phyloP scores from a whole-genome alignment of 1,140 invertebrate species.

The Neelides sp. region DNA sequence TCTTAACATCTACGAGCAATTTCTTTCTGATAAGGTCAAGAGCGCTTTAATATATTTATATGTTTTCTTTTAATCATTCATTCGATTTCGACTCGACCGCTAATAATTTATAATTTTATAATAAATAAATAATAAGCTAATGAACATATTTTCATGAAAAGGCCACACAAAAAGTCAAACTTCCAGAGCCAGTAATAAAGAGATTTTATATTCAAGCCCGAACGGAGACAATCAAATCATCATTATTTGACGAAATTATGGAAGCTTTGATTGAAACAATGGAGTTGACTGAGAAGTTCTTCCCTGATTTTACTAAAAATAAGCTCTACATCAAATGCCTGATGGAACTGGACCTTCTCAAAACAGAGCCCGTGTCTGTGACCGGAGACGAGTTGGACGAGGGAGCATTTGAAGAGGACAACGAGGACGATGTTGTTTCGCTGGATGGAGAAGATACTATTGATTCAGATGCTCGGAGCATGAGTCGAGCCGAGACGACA shows the following conservation, averaged over 20 bases:
- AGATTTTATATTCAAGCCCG: conserved; percentile 51
- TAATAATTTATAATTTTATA: conserved; percentile 1
- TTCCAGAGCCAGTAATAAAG: conserved; percentile 53
- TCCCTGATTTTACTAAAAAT: conserved; percentile 55
- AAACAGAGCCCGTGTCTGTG: conserved; percentile 35
- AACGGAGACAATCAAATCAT: conserved; percentile 42
- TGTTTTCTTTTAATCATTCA: not conserved
- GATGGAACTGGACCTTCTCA: conserved; percentile 59
- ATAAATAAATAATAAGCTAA: too few relatives aligned
- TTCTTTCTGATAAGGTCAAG: conserved; percentile 59
- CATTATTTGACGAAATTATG: conserved; percentile 71
- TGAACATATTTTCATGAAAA: too few relatives aligned
- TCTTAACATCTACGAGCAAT: conserved; percentile 66
- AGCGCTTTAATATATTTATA: conserved; percentile 1
- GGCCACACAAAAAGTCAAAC: conserved; percentile 49
- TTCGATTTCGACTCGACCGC: not conserved
- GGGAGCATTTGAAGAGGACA: conserved; percentile 29
- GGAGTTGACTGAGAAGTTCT: conserved; percentile 50
- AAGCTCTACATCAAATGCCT: conserved; percentile 58
- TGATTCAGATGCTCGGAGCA: not conserved
- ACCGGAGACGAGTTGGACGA: too few relatives aligned
- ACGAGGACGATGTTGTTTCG: conserved; percentile 45
- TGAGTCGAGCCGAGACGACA: not conserved
- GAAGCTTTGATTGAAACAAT: conserved; percentile 54
- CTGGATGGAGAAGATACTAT: conserved; percentile 36